Evolutionary conservation across 2,888 invertebrate species (phyloP), one percentile per base, ranked within the genome.

Genomic region (Pachliopta kotzebuea): DNA sequence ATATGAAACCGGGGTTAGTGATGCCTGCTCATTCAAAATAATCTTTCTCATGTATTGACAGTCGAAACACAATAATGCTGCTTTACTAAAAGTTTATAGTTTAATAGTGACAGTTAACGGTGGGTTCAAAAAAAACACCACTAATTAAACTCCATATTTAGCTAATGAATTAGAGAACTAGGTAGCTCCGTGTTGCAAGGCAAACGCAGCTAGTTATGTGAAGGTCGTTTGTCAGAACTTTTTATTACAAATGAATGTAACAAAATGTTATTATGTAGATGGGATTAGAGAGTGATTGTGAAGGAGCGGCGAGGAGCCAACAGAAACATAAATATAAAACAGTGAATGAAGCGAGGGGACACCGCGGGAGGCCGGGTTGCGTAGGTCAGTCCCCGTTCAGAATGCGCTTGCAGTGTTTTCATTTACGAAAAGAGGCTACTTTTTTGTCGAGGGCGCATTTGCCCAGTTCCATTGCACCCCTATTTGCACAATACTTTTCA

Each of bases 401-500:
- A 59, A 45, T 52, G 64, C 60, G 60, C 42, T 60, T 55, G 63
- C 58, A 66, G 53, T 63, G 59, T 70, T 68, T 77, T 72, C 72
- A 83, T 82, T 84, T 86, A 78, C 75, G 76, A 83, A 81, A 81
- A 79, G 76, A 79, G 81, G 73, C 73, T 78, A 79, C 78, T 81
- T 85, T n/a, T 85, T 31, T 77, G 77, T 75, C 66, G 77, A 80
- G 84, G 78, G 82, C 76, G 76, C 77, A 74, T 70, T 71, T 69
- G 74, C 67, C 67, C 61, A 63, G 72, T 64, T 65, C 63, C 68
- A 60, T 60, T 56, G 63, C 72, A 67, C 85, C 88, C 87, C 81
- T 88, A 81, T 89, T 88, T 88, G 83, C 81, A 72, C 81, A 81
- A 83, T 86, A 84, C 87, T 86, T 83, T 86, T 84, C 84, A 87